phyloP scores from a whole-genome alignment of 2,113 vertebrate species.

The Cryptotis parvus region DNA sequence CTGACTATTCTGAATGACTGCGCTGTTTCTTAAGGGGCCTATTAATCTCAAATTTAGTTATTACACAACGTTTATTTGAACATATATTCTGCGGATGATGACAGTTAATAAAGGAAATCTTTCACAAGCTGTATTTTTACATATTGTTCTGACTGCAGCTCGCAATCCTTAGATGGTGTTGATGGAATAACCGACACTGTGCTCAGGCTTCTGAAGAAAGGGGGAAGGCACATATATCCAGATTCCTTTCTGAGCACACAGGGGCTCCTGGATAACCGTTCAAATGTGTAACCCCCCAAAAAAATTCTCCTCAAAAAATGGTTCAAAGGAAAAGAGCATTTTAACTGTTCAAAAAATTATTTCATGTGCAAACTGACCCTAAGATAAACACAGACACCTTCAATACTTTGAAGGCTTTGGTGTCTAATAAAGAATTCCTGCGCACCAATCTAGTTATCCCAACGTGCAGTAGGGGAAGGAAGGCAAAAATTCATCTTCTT shows the following conservation, averaged over 20 bases:
- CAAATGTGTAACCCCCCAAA: conserved; percentile 86
- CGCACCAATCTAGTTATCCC: conserved; percentile 54
- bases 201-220: conserved; percentile 70
- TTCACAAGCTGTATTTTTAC: conserved; percentile 95
- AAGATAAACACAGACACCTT: conserved; percentile 71
- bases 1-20: conserved; percentile 90
- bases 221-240: conserved; percentile 88
- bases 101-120: conserved; percentile 97
- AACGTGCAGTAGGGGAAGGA: neutral
- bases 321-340: conserved; percentile 55
- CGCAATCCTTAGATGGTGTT: conserved; percentile 88
- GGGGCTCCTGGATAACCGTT: conserved; percentile 91
- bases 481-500: conserved; percentile 75
- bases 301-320: conserved; percentile 74
- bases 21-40: conserved; percentile 92
- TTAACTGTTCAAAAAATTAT: conserved; percentile 82
- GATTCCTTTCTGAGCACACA: conserved; percentile 87
- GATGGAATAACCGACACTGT: conserved; percentile 89
- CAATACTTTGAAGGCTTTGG: conserved; percentile 66
- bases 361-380: conserved; percentile 68
- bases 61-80: conserved; percentile 98
- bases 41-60: conserved; percentile 96
- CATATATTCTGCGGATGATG: conserved; percentile 96
- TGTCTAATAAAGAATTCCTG: conserved; percentile 39
- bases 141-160: conserved; percentile 89